Evolutionary conservation across 2,888 invertebrate species (phyloP).

Genomic region (Dione vanillae): DNA sequence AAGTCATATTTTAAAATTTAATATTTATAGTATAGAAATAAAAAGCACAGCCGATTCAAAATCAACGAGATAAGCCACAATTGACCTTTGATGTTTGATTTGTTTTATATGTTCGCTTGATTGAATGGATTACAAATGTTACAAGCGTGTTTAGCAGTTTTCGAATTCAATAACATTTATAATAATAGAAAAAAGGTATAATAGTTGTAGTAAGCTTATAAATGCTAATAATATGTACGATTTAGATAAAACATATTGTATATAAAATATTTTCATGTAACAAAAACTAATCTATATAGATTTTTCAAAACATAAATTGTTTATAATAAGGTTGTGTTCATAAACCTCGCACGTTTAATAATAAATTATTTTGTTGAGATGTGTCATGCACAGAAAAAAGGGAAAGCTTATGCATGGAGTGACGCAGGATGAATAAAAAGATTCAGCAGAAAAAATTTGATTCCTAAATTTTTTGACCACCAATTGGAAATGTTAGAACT

Average conservation of each 20-base stretch:
- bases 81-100: neutral
- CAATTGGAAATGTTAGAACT: neutral
- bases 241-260: neutral
- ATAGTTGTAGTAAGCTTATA: too few relatives aligned
- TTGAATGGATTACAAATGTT: neutral
- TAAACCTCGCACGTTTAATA: too few relatives aligned
- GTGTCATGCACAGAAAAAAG: too few relatives aligned
- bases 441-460: too few relatives aligned
- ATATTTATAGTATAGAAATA: neutral
- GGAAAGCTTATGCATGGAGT: too few relatives aligned
- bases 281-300: too few relatives aligned
- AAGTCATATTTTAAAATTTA: neutral
- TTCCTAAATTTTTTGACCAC: neutral
- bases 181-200: too few relatives aligned
- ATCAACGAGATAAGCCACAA: neutral
- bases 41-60: neutral
- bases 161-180: neutral
- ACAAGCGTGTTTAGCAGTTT: conserved; percentile 2
- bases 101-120: conserved; percentile 6
- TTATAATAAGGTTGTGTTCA: too few relatives aligned
- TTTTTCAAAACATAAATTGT: too few relatives aligned
- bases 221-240: neutral
- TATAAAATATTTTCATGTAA: too few relatives aligned
- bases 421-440: too few relatives aligned
- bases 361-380: too few relatives aligned